Percentiles rank a stretch among this genome's conserved stretches.
Conservation (phyloP, 2,797 vertebrate genomes). For the Cheirogaleus major region DNA sequence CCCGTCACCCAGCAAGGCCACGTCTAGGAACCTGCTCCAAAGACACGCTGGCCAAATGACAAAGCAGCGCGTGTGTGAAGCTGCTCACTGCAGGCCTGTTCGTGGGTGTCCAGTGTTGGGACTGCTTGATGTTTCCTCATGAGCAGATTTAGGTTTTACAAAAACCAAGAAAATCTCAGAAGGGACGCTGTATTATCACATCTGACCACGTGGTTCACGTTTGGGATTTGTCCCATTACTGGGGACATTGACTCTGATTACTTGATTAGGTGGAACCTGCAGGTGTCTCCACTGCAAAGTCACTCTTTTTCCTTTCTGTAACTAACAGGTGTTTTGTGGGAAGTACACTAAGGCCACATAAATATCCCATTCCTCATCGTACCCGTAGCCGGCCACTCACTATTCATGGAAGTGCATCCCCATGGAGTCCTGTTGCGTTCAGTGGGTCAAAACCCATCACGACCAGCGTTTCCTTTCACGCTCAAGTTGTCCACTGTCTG, state of each 20-base stretch:
- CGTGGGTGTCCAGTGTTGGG: no score
- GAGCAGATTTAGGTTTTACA: background rate
- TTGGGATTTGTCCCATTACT: background rate
- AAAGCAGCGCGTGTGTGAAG: accelerated
- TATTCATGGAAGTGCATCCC: accelerated
- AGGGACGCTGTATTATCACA: accelerated
- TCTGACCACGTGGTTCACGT: accelerated
- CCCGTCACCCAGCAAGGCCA: background rate
- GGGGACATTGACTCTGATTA: background rate
- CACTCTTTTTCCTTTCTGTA: background rate
- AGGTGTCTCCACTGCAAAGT: background rate
- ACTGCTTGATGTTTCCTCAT: accelerated
- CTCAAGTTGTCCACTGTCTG: accelerated
- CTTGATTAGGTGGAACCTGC: background rate
- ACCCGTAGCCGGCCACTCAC: no score
- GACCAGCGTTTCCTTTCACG: accelerated
- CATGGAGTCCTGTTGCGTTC: accelerated
- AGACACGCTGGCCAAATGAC: accelerated
- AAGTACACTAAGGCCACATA: accelerated
- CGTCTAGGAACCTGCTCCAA: background rate
- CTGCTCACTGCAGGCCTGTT: no score
- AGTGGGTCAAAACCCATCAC: accelerated
- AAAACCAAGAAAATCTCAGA: background rate
- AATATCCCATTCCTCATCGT: background rate
- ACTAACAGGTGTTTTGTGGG: background rate